A percentile compares a stretch with the other conserved stretches of the same genome.
These are phyloP conservation scores for Hyphantria cunea DNA, from an alignment of 1,140 invertebrate genomes.

Conservation along the genomic window DNA sequence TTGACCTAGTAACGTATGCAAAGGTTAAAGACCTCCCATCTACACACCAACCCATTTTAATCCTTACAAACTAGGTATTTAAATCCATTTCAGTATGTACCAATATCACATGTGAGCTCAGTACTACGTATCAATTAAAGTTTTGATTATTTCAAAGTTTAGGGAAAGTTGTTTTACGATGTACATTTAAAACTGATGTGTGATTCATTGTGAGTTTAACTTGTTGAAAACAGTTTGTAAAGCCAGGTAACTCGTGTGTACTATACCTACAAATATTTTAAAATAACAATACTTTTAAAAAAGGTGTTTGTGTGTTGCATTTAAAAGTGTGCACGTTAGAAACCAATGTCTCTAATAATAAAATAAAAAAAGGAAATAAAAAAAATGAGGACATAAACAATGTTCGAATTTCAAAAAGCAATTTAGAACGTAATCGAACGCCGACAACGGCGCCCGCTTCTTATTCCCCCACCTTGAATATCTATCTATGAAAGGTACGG, in stretches of 20 bases:
- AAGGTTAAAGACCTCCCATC: constrained; percentile 51
- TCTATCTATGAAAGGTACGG: constrained; percentile 61
- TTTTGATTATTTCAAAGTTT: constrained; percentile 32
- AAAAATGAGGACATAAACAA: constrained; percentile 33
- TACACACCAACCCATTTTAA: constrained; percentile 29
- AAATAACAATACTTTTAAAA: no score
- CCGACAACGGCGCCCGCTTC: constrained; percentile 42
- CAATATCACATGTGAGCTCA: constrained; percentile 23
- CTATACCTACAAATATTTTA: no score
- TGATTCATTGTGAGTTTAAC: background rate
- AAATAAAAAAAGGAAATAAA: constrained; percentile 5
- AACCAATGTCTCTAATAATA: background rate
- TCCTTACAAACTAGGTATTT: constrained; percentile 17
- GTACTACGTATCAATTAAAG: constrained; percentile 40
- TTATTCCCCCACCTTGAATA: constrained; percentile 55
- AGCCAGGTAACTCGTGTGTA: no score
- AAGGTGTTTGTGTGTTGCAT: no score
- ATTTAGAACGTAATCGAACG: constrained; percentile 63
- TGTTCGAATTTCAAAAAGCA: constrained; percentile 58
- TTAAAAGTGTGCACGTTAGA: background rate
- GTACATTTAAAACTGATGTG: constrained; percentile 12
- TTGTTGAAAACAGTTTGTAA: background rate
- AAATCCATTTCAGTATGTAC: constrained; percentile 5
- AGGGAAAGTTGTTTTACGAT: constrained; percentile 10
- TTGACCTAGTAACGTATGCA: constrained; percentile 60